These are phyloP conservation scores for Macrosoma leucophasiata DNA, from an alignment of 2,888 invertebrate genomes.

Conservation along the genomic window DNA sequence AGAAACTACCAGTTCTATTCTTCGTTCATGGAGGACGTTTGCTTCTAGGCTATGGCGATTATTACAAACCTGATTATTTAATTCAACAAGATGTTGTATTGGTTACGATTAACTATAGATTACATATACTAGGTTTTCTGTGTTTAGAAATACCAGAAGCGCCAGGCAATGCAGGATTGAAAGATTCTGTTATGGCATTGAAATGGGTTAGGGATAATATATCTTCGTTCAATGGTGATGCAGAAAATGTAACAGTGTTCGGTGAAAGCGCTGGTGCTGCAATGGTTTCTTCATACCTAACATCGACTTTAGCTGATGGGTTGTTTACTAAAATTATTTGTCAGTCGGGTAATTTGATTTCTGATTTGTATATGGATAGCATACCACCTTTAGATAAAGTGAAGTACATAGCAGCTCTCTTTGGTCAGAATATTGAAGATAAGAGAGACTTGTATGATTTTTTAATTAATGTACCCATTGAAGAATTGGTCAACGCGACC, in stretches of 20 bases:
- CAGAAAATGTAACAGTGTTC: constrained; percentile 44
- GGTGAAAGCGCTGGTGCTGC: constrained; percentile 62
- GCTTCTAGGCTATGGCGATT: constrained; percentile 69
- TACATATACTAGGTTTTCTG: constrained; percentile 54
- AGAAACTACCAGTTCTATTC: constrained; percentile 67
- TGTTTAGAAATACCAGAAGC: constrained; percentile 52
- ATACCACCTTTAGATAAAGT: constrained; percentile 48
- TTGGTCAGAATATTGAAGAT: constrained; percentile 40
- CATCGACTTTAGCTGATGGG: constrained; percentile 46
- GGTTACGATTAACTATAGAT: constrained; percentile 57
- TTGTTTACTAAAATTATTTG: constrained; percentile 48
- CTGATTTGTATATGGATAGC: constrained; percentile 45
- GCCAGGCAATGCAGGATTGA: constrained; percentile 57
- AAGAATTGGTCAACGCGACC: constrained; percentile 45
- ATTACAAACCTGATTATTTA: constrained; percentile 56
- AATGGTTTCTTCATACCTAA: constrained; percentile 38
- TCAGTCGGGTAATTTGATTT: constrained; percentile 46
- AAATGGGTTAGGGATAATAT: constrained; percentile 59
- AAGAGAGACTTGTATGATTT: constrained; percentile 36
- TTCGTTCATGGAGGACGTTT: constrained; percentile 76
- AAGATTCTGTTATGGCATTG: constrained; percentile 53
- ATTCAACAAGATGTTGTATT: constrained; percentile 50
- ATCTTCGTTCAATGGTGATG: constrained; percentile 47
- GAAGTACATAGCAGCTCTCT: constrained; percentile 33
- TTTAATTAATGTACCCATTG: constrained; percentile 36